Base-by-base conservation (phyloP, 2,888 invertebrate genomes). In the Microctonus aethiopoides region DNA sequence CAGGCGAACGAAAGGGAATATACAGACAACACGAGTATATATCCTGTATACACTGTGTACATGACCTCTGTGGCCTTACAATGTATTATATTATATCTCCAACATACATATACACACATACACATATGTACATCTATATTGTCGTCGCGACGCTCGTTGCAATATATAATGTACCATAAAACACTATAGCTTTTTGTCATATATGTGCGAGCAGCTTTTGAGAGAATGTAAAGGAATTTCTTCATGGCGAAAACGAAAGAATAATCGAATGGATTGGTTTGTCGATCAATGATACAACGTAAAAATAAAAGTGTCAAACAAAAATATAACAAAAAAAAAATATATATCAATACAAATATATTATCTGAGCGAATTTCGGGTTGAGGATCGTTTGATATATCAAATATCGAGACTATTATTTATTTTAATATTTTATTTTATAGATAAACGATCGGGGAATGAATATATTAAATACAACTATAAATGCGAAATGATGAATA, bases 231-330 rank as follows among this genome's bases (percentile, higher is more conserved):
- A 20, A 46, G 4, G 46, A 46, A 46, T 46, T 20, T 46, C n/a
- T n/a, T 39, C 39, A n/a, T 39, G 39, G 24, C 61, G n/a, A 22
- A 61, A 61, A 61, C 61, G 39, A 39, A 36, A 61, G 24, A 41
- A 22, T 39, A 39, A 61, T 61, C 16, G 39, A 61, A 61, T 39
- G 41, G 39, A 61, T 61, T 61, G 22, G 39, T 41, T n/a, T 26
- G 24, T 56, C 56, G 56, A 56, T 29, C n/a, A 56, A 22, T 24
- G 56, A 56, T 29, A 56, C 7, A 6, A 26, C 11, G 29, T 24
- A 20, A 41, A 46, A 46, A 46, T 20, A 7, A 16, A 46, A 46
- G 9, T 32, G 57, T 3, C n/a, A n/a, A n/a, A n/a, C n/a, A n/a
- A n/a, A n/a, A n/a, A n/a, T n/a, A n/a, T n/a, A n/a, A n/a, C n/a